A percentile compares a stretch with the other conserved stretches of the same genome.
Conservation (phyloP, 2,113 vertebrate species). For the Etheostoma spectabile region DNA sequence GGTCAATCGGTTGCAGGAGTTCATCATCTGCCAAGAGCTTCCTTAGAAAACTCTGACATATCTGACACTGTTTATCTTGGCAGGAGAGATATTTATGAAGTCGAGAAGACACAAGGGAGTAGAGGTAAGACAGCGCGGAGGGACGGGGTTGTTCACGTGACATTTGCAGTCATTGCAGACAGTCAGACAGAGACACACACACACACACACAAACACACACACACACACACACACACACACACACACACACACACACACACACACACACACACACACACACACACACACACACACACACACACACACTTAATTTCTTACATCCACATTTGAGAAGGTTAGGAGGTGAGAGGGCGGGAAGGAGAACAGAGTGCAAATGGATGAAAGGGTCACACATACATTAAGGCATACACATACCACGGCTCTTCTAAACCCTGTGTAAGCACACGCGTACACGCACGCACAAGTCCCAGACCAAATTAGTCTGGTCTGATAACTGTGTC, state of each 20-base stretch:
- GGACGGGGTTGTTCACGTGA: background rate
- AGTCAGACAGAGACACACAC: background rate
- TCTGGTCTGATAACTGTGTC: slow-evolving; percentile 80
- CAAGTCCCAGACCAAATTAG: slow-evolving; percentile 65
- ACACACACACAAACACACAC: background rate
- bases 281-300: slow-evolving; percentile 1
- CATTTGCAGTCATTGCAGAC: background rate
- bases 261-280: no score
- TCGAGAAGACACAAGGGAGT: slow-evolving; percentile 10
- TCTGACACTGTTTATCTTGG: slow-evolving; percentile 34
- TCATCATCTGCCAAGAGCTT: slow-evolving; percentile 62
- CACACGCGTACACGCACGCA: slow-evolving; percentile 22
- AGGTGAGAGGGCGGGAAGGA: slow-evolving; percentile 20
- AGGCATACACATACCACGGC: slow-evolving; percentile 15
- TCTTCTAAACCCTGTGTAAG: background rate
- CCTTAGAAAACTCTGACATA: slow-evolving; percentile 41
- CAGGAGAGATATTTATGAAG: slow-evolving; percentile 23
- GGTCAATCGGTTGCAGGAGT: slow-evolving; percentile 68
- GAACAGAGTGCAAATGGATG: background rate
- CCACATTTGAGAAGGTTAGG: background rate
- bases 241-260: background rate
- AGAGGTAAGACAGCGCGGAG: slow-evolving; percentile 10
- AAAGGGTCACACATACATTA: slow-evolving; percentile 36
- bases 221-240: background rate
- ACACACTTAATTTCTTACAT: background rate